Evolutionary conservation across 2,113 vertebrate species (phyloP).

Genomic region (Peromyscus californicus): DNA sequence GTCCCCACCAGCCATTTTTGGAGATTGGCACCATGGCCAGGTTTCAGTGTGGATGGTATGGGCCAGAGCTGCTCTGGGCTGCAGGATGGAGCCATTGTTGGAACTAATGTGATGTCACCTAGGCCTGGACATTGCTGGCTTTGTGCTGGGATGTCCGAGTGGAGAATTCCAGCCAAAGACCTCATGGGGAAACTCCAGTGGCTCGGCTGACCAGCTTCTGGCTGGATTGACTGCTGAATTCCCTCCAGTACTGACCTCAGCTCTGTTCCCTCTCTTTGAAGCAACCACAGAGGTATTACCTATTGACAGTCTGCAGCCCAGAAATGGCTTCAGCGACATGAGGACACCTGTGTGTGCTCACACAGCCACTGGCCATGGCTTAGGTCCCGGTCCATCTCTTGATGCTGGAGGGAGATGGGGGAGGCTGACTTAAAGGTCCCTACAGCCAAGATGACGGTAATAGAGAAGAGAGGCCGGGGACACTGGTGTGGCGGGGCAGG

Average conservation of each 20-base stretch:
- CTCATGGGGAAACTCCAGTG: not conserved
- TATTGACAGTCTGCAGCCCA: not conserved
- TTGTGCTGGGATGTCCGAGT: not conserved
- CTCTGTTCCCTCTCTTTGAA: not conserved
- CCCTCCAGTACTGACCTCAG: not conserved
- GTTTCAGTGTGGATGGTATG: not conserved
- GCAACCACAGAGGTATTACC: not conserved
- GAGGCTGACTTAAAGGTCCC: not conserved
- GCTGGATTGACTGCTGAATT: no score
- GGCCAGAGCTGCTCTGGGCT: not conserved
- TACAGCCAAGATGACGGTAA: not conserved
- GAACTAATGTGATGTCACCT: not conserved
- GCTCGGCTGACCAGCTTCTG: not conserved
- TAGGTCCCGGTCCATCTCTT: not conserved
- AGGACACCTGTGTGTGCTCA: fast-evolving
- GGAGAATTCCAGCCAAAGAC: not conserved
- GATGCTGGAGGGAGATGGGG: not conserved
- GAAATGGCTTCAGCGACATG: not conserved
- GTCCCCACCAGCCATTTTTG: not conserved
- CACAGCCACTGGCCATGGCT: not conserved
- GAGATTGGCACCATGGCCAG: not conserved
- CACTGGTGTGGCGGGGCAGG: not conserved
- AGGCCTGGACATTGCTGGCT: not conserved
- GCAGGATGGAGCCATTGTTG: not conserved
- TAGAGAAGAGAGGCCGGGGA: not conserved